phyloP scores from a whole-genome alignment of 2,888 invertebrate genomes.

The Rhingia campestris region DNA sequence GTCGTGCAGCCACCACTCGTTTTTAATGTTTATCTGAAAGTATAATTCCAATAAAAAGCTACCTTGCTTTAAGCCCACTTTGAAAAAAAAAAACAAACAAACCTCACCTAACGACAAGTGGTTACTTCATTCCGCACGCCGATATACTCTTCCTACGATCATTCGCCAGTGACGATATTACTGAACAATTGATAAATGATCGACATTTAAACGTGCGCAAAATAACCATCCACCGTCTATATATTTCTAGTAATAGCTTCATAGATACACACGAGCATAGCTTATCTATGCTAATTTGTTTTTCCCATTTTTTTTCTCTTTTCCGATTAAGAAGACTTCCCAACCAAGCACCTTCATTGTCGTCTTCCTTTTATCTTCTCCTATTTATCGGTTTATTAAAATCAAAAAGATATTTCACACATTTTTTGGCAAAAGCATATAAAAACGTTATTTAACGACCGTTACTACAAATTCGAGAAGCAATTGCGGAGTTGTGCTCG shows the following conservation, averaged over 20 bases:
- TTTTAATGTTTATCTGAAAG: no score
- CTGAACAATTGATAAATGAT: background rate
- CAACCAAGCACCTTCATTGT: background rate
- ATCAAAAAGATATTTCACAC: slow-evolving; percentile 6
- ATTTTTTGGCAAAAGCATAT: slow-evolving; percentile 32
- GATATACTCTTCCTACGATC: no score
- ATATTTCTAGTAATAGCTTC: background rate
- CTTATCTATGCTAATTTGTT: slow-evolving; percentile 41
- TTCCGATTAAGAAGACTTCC: slow-evolving; percentile 40
- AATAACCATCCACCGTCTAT: background rate
- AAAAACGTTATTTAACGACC: slow-evolving; percentile 48
- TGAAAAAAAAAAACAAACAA: no score
- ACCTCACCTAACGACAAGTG: no score
- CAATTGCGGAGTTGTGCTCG: slow-evolving; percentile 26
- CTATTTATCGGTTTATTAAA: slow-evolving; percentile 13
- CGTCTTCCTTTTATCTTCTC: background rate
- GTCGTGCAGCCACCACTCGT: no score
- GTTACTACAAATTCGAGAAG: slow-evolving; percentile 34
- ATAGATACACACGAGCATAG: background rate
- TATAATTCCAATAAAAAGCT: no score
- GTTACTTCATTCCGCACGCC: no score
- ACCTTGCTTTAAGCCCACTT: no score
- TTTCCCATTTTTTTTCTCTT: slow-evolving; percentile 10
- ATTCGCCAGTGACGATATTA: no score
- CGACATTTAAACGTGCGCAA: slow-evolving; percentile 12